phyloP scores from a whole-genome alignment of 2,888 invertebrate species.

The Pseudococcus viburni region DNA sequence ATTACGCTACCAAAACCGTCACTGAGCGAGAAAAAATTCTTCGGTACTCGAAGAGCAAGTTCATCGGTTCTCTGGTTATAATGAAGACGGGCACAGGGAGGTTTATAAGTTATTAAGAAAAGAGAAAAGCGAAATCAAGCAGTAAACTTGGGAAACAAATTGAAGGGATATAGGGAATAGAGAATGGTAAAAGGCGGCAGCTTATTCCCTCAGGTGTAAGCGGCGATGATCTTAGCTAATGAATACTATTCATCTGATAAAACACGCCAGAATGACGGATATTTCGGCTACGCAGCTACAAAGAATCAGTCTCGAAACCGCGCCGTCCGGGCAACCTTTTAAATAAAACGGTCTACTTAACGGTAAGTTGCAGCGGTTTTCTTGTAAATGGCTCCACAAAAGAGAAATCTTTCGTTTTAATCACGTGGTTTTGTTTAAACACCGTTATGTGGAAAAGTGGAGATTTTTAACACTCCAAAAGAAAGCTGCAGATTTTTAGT shows the following conservation, averaged over 20 bases:
- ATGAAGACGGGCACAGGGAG: constrained; percentile 60
- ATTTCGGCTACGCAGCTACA: constrained; percentile 35
- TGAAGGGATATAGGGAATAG: constrained; percentile 24
- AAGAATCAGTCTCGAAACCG: constrained; percentile 10
- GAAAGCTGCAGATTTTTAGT: not conserved
- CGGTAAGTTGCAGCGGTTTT: constrained; percentile 17
- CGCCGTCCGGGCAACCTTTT: constrained; percentile 13
- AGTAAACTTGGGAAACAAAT: constrained; percentile 62
- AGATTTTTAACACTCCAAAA: not conserved
- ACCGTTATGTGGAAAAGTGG: not conserved
- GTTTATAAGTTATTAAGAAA: constrained; percentile 15
- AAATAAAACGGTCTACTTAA: constrained; percentile 52
- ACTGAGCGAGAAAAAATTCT: constrained; percentile 4
- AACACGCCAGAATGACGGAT: constrained; percentile 62
- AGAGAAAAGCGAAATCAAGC: constrained; percentile 56
- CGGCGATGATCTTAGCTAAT: constrained; percentile 65
- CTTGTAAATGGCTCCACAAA: not conserved
- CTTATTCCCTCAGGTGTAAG: constrained; percentile 66
- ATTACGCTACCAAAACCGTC: constrained; percentile 9
- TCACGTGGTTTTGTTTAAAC: constrained; percentile 9
- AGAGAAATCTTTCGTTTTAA: constrained; percentile 7
- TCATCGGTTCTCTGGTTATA: constrained; percentile 6
- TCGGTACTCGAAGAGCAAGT: not conserved
- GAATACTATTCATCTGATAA: constrained; percentile 66
- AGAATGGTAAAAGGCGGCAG: constrained; percentile 48